phyloP scores from a whole-genome alignment of 1,140 invertebrate species.

The Drosophila ambigua region DNA sequence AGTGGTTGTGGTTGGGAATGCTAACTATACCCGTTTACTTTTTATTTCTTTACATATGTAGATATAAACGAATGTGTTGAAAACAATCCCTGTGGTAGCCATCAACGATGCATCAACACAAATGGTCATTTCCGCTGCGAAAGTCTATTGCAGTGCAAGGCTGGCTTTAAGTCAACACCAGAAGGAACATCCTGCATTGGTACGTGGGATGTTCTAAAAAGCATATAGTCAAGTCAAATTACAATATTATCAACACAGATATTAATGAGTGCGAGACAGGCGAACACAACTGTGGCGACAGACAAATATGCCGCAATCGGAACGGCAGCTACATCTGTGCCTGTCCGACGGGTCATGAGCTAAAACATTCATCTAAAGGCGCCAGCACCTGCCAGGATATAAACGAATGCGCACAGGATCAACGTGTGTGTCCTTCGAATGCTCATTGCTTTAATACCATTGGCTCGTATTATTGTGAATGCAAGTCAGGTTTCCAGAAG shows the following conservation, averaged over 20 bases:
- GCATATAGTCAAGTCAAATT: background rate
- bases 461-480: constrained; percentile 93
- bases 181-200: constrained; percentile 84
- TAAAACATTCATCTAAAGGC: constrained; percentile 84
- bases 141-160: constrained; percentile 83
- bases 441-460: constrained; percentile 90
- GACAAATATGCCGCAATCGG: constrained; percentile 91
- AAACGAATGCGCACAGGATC: constrained; percentile 89
- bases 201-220: constrained; percentile 42
- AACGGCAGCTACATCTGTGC: constrained; percentile 90
- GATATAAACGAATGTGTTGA: constrained; percentile 84
- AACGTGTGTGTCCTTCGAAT: constrained; percentile 86
- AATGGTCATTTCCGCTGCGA: constrained; percentile 86
- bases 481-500: constrained; percentile 89
- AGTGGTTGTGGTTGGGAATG: too few relatives aligned
- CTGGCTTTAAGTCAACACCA: constrained; percentile 83
- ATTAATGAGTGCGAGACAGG: constrained; percentile 89
- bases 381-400: constrained; percentile 92
- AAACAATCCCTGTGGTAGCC: constrained; percentile 79
- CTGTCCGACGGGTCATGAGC: constrained; percentile 88
- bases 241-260: constrained; percentile 80
- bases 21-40: background rate
- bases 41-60: constrained; percentile 28
- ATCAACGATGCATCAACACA: constrained; percentile 85
- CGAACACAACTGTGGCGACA: constrained; percentile 87